These are phyloP conservation scores for Gymnopithys bicolor DNA, from an alignment of 2,797 vertebrate species.

Conservation along the genomic window DNA sequence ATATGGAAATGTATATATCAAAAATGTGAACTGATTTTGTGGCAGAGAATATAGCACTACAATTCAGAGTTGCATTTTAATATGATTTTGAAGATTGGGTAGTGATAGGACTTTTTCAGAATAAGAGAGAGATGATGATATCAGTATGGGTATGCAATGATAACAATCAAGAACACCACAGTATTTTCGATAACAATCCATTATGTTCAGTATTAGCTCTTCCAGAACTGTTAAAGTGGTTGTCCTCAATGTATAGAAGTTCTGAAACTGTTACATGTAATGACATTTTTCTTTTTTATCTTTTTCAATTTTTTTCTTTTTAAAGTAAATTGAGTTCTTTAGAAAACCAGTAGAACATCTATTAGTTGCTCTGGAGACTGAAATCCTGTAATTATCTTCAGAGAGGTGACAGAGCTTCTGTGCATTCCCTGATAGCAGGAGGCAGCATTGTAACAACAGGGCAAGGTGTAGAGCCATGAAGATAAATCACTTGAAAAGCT, in stretches of 20 bases:
- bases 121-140: not conserved
- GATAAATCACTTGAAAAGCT: not conserved
- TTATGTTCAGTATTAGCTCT: not conserved
- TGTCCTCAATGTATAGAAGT: not conserved
- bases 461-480: not conserved
- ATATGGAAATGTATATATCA: not conserved
- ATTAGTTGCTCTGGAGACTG: not conserved
- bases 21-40: not conserved
- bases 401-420: not conserved
- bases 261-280: not conserved
- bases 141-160: not conserved
- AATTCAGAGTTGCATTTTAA: not conserved
- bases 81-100: not conserved
- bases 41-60: not conserved
- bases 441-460: not conserved
- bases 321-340: not conserved
- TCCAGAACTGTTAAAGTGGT: not conserved
- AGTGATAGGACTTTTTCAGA: not conserved
- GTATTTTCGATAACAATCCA: not conserved
- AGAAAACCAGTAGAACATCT: not conserved
- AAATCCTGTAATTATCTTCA: constrained; percentile 32
- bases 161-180: not conserved
- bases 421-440: not conserved
- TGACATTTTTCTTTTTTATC: not conserved
- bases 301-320: not conserved